A percentile compares a stretch with the other conserved stretches of the same genome.
These are phyloP conservation scores for Trichechus manatus DNA, from an alignment of 2,113 vertebrate species.

Conservation along the genomic window DNA sequence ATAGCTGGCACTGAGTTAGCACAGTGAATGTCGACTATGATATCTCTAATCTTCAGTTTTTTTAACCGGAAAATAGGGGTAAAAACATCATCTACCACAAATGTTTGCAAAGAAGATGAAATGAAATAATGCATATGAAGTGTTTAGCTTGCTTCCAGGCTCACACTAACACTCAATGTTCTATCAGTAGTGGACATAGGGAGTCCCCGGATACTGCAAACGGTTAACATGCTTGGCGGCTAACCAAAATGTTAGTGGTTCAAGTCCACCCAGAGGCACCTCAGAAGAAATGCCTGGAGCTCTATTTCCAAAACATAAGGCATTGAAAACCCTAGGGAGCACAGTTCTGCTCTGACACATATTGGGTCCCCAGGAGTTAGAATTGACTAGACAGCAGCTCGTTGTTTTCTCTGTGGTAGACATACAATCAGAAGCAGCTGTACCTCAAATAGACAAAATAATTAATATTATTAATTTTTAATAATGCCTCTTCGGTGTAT, in stretches of 20 bases:
- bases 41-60: not conserved
- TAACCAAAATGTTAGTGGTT: not conserved
- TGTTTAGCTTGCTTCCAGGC: not conserved
- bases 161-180: not conserved
- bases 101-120: not conserved
- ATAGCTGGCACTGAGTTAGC: not conserved
- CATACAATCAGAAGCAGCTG: not conserved
- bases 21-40: conserved; percentile 36
- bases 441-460: not conserved
- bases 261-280: not conserved
- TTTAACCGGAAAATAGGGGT: not conserved
- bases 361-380: not conserved
- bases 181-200: not conserved
- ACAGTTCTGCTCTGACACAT: not conserved
- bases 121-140: not conserved
- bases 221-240: not conserved
- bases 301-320: not conserved
- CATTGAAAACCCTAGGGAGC: not conserved
- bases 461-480: not conserved
- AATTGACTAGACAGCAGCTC: not conserved
- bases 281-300: not conserved
- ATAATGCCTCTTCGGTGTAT: not conserved
- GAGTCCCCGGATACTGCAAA: not conserved
- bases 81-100: not conserved
- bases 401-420: not conserved